Evolutionary conservation across 1,140 invertebrate genomes (phyloP).

Genomic region (Drosophila tsacasi): DNA sequence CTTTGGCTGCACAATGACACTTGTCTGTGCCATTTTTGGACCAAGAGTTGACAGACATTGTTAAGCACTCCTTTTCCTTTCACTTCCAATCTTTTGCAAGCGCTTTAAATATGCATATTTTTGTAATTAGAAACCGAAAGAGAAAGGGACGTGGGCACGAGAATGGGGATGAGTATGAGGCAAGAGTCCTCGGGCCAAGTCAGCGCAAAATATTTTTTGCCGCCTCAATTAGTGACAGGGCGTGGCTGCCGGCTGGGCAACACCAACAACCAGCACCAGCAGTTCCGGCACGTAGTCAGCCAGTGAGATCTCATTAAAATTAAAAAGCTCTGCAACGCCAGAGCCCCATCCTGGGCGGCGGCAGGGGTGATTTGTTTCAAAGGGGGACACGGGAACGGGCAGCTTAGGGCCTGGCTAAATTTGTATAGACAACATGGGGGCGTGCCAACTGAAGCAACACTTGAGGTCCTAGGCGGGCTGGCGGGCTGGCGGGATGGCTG

Average conservation of each 20-base stretch:
- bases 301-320: slow-evolving; percentile 82
- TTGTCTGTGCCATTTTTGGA: slow-evolving; percentile 31
- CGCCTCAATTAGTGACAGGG: slow-evolving; percentile 75
- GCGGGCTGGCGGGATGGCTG: not conserved
- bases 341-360: slow-evolving; percentile 9
- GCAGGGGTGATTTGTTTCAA: slow-evolving; percentile 38
- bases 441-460: slow-evolving; percentile 62
- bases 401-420: slow-evolving; percentile 29
- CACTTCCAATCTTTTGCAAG: slow-evolving; percentile 47
- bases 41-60: slow-evolving; percentile 50
- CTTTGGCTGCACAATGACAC: slow-evolving; percentile 25
- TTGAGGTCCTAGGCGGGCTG: slow-evolving; percentile 39
- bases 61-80: slow-evolving; percentile 51
- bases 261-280: slow-evolving; percentile 23
- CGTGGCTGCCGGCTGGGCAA: slow-evolving; percentile 53
- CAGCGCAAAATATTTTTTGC: slow-evolving; percentile 75
- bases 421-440: slow-evolving; percentile 56
- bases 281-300: slow-evolving; percentile 64
- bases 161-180: slow-evolving; percentile 2
- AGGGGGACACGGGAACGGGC: not conserved
- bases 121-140: slow-evolving; percentile 70
- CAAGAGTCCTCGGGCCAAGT: slow-evolving; percentile 37
- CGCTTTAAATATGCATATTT: slow-evolving; percentile 79
- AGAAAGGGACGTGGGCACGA: not conserved
- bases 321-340: slow-evolving; percentile 71